Evolutionary conservation across 2,888 invertebrate species (phyloP), one percentile per base, ranked within the genome.

Genomic region (Polymixis lichenea): DNA sequence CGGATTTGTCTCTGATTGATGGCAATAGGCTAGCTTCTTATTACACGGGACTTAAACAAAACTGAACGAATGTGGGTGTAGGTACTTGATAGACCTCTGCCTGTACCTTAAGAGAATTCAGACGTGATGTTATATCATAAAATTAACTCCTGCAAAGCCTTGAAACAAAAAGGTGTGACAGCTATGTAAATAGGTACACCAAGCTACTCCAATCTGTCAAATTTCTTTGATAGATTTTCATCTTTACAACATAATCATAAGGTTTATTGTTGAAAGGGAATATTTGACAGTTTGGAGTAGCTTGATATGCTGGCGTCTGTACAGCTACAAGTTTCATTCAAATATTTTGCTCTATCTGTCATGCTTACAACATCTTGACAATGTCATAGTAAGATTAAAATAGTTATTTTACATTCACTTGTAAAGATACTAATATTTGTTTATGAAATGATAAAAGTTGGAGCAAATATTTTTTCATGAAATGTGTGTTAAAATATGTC

Each of bases 401-500:
- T 49, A 66, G 56, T 70, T 64, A 28, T 70, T 65, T 68, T 25
- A 15, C 43, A 75, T 68, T 56, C 32, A 38, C 67, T 80, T 43
- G 49, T 56, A 25, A 22, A 71, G 71, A 74, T 84, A 71, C 53
- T 25, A 32, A n/a, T 77, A 53, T 82, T 69, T 85, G 71, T 68
- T 68, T 43, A 60, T 60, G 17, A n/a, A 55, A n/a, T 68, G 81
- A 80, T 80, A 82, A 82, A 79, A 71, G 2, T 51, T 11, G 43
- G 4, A 68, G n/a, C 49, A 80, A 82, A 84, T 71, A 61, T 84
- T 49, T 69, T 61, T 84, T 69, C n/a, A 28, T 38, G 51, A 53
- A 75, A 62, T 84, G 17, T 83, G 25, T 71, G 71, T 80, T 80
- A 74, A 61, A 70, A 60, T 66, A 46, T 74, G 80, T 74, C 65